Evolutionary conservation across 2,113 vertebrate genomes (phyloP).

Genomic region (Plecotus auritus): DNA sequence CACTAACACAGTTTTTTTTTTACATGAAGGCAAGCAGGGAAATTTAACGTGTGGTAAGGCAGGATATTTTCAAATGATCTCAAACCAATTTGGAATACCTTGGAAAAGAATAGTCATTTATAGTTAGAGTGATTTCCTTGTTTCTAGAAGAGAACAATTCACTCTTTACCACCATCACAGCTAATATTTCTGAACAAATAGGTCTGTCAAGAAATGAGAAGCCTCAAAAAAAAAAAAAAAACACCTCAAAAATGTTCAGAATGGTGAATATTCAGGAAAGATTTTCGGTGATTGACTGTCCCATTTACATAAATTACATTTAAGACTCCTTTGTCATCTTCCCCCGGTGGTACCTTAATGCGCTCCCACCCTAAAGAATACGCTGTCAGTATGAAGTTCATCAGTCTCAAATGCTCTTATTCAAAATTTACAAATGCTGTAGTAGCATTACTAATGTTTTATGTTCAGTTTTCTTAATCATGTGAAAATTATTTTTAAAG

Average conservation of each 20-base stretch:
- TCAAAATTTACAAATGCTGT: neutral
- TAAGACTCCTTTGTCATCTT: neutral
- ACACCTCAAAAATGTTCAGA: neutral
- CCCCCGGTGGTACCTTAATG: neutral
- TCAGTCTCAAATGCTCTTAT: neutral
- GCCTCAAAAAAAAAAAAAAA: neutral
- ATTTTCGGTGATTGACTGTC: neutral
- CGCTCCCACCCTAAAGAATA: neutral
- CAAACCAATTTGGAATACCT: neutral
- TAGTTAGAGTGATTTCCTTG: neutral
- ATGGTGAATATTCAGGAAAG: neutral
- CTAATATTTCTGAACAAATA: constrained; percentile 11
- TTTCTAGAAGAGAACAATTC: neutral
- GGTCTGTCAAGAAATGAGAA: neutral
- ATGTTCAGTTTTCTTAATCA: neutral
- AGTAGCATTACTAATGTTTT: neutral
- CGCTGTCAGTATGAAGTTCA: neutral
- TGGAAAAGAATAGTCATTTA: neutral
- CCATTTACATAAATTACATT: neutral
- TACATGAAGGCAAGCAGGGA: neutral
- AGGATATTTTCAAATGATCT: constrained; percentile 16
- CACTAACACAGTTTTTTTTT: neutral
- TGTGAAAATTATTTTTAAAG: neutral
- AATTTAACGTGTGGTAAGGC: neutral
- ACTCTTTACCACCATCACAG: neutral